Conservation (phyloP, 2,888 invertebrate species). For the Drosophila melanosoma region DNA sequence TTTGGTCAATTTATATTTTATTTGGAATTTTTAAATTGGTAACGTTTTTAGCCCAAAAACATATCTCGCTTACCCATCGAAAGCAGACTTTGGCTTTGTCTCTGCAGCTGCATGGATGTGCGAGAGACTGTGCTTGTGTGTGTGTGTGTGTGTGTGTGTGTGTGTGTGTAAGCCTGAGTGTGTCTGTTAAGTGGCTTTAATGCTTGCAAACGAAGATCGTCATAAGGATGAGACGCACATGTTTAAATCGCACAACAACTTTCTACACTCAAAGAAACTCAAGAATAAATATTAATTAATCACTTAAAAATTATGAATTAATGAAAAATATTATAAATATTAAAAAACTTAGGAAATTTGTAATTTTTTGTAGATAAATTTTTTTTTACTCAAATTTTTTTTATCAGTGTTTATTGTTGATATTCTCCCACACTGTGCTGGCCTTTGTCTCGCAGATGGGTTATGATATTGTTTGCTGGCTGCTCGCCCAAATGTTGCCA, state of each 20-base stretch:
- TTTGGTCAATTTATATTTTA: constrained; percentile 85
- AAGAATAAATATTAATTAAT: neutral
- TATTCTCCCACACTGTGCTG: constrained; percentile 50
- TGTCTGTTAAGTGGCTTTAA: constrained; percentile 75
- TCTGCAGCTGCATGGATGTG: neutral
- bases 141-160: neutral
- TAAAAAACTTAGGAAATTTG: neutral
- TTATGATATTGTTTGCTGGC: constrained; percentile 73
- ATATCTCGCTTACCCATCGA: constrained; percentile 74
- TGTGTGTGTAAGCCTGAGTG: constrained; percentile 45
- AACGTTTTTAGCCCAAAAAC: constrained; percentile 71
- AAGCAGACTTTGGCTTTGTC: constrained; percentile 37
- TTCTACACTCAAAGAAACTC: constrained; percentile 22
- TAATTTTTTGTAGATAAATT: too few species aligned
- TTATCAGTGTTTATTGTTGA: constrained; percentile 21
- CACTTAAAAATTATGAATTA: neutral
- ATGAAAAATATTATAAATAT: constrained; percentile 5
- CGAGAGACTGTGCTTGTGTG: neutral
- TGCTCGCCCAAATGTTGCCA: constrained; percentile 31
- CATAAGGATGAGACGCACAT: constrained; percentile 46
- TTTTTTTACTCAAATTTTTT: neutral
- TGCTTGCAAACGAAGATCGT: constrained; percentile 61
- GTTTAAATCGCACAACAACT: neutral
- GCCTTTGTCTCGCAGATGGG: constrained; percentile 57
- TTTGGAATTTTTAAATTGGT: constrained; percentile 85